Base-by-base conservation (phyloP, 2,888 invertebrate species). In the Mimachlamys varia region DNA sequence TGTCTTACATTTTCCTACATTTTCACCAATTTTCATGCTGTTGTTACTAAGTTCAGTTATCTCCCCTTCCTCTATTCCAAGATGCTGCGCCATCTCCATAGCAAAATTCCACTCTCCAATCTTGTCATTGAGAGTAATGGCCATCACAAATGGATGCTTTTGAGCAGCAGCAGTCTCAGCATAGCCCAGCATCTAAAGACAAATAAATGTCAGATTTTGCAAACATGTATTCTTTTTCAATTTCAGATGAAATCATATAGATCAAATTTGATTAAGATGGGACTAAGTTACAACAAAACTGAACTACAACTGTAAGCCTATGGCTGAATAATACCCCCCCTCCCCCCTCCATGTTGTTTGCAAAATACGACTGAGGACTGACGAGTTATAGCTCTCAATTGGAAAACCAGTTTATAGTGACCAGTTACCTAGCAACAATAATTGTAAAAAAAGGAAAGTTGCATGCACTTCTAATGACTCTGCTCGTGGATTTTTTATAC, bases 101-200 rank as follows among this genome's bases (percentile, higher is more conserved):
- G 90, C 91, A 33, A 93, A 90, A 27, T 89, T 27, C 44, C 37
- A 38, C 76, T 93, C 93, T 37, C 92, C 50, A 27, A 93, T 58
- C 91, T 90, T 93, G 90, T 93, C 93, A 89, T 91, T 93, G 87
- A 90, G 87, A 0, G 92, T 44, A 87, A 90, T 91, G 22, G 91
- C 90, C 62, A 92, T 90, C 55, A 93, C 37, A 50, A 92, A 19
- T 33, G 93, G 93, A 27, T 92, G n/a, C 87, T 91, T 90, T 88
- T 89, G 89, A 44, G 58, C 62, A 15, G 88, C 88, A 33, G 92
- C 90, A 88, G 88, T n/a, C 27, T n/a, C 53, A 53, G 90, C 90
- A 91, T 92, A 89, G n/a, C 76, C 88, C 22, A 89, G 88, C 37
- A 92, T 91, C 93, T 93, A 88, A 17, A 92, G 76, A 3, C 2